Evolutionary conservation across 2,888 invertebrate genomes (phyloP), one percentile per base, ranked within the genome.

Genomic region (Aleiodes testaceus): DNA sequence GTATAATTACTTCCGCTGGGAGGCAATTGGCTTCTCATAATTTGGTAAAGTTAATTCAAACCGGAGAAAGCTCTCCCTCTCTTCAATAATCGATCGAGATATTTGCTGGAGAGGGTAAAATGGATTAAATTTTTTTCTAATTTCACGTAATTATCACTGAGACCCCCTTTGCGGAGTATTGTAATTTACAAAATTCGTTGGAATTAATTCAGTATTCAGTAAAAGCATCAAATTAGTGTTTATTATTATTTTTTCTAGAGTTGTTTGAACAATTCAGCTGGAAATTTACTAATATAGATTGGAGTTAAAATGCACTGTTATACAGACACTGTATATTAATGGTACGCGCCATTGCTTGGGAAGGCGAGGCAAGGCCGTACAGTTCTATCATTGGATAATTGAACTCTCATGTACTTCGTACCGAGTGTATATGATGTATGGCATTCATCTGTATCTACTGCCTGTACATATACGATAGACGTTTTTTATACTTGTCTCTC

Each of bases 311-410:
- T 42, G 12, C 26, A 53, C 26, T 53, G 26, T n/a, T 26, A 53
- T 22, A 53, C 26, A 53, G 0, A 53, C 12, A 36, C 30, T 36
- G 42, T 50, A 12, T 55, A 45, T 42, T 80, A 81, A 81, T 80
- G 74, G 79, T 72, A 74, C 77, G 74, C 80, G 74, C 80, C 75
- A 81, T 81, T 79, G 81, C 79, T 82, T 77, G 74, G 70, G 78
- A 81, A 83, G 80, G 79, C 77, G 79, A 80, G 77, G 79, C 83
- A 83, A 84, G 83, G 83, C 81, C 82, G 80, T 69, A 69, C 42
- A 59, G 18, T 42, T 63, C 69, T 63, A 52, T 64, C 64, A 69
- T 69, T 69, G 69, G 64, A 69, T 69, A 69, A 69, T 69, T 69
- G 69, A 52, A 63, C 64, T 44, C 69, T 50, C 42, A 52, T 36